Evolutionary conservation across 2,797 vertebrate species (phyloP).

Genomic region (Basileuterus tristriatus): DNA sequence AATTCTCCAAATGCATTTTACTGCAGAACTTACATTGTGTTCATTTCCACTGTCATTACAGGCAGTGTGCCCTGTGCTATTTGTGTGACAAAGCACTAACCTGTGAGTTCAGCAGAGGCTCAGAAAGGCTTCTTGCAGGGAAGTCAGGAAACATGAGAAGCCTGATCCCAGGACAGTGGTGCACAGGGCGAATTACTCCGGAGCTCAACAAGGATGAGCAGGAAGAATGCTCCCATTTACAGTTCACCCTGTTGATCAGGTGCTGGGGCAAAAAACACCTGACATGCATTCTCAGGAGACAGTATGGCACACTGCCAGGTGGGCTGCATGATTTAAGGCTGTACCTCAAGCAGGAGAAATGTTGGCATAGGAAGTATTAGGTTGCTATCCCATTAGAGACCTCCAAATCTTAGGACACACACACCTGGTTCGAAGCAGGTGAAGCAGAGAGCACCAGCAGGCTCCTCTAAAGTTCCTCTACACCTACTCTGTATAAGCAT

Average conservation of each 20-base stretch:
- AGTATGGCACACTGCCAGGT: not conserved
- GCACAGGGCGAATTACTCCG: not conserved
- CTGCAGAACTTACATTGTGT: not conserved
- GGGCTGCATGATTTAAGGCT: not conserved
- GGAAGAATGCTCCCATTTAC: not conserved
- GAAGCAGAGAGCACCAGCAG: not conserved
- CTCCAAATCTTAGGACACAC: not conserved
- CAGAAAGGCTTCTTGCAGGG: not conserved
- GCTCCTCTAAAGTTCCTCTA: not conserved
- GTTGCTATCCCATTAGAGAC: not conserved
- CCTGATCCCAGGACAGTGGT: not conserved
- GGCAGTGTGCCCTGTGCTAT: not conserved
- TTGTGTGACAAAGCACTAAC: not conserved
- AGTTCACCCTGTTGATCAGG: not conserved
- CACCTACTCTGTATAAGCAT: not conserved
- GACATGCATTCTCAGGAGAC: not conserved
- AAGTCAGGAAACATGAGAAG: not conserved
- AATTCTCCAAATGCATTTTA: not conserved
- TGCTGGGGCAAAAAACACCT: not conserved
- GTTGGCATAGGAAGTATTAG: not conserved
- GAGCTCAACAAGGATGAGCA: not conserved
- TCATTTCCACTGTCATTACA: not conserved
- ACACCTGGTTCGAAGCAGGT: not conserved
- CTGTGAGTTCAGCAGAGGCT: not conserved
- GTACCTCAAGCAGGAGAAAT: not conserved